Percentiles rank a stretch among this genome's conserved stretches.
phyloP scores from a whole-genome alignment of 2,888 invertebrate genomes.

The Brachyopa scutellaris region DNA sequence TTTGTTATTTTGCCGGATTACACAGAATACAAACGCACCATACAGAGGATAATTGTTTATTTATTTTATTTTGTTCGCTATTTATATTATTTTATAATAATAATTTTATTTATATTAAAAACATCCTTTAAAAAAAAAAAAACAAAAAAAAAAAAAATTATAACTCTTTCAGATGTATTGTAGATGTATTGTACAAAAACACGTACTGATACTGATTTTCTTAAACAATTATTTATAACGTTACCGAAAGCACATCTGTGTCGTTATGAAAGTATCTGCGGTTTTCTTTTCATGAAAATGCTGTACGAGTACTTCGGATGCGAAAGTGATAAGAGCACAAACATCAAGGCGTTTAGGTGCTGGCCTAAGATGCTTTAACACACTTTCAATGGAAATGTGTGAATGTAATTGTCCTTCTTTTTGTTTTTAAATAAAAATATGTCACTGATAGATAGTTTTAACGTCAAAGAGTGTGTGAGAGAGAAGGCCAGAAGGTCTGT shows the following conservation, averaged over 20 bases:
- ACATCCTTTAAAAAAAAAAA: no score
- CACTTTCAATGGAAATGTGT: background rate
- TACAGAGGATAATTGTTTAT: background rate
- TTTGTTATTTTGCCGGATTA: background rate
- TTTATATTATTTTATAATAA: background rate
- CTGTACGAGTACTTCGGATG: conserved; percentile 7
- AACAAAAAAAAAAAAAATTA: no score
- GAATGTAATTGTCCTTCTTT: conserved; percentile 12
- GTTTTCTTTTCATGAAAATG: conserved; percentile 18
- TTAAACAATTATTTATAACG: conserved; percentile 50
- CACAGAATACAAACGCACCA: background rate
- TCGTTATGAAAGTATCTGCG: conserved; percentile 47
- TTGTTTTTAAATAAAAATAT: background rate
- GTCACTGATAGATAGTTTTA: conserved; percentile 22
- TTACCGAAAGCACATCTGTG: conserved; percentile 41
- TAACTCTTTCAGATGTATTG: background rate
- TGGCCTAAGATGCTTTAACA: conserved; percentile 23
- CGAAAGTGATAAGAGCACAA: conserved; percentile 50
- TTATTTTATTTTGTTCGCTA: conserved; percentile 3
- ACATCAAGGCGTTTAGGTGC: conserved; percentile 17
- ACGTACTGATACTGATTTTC: background rate
- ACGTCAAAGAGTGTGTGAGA: no score
- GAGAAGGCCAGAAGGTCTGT: no score
- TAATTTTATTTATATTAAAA: conserved; percentile 2
- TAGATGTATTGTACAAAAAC: background rate